phyloP scores from a whole-genome alignment of 2,113 vertebrate species.

The Sylvietta virens region DNA sequence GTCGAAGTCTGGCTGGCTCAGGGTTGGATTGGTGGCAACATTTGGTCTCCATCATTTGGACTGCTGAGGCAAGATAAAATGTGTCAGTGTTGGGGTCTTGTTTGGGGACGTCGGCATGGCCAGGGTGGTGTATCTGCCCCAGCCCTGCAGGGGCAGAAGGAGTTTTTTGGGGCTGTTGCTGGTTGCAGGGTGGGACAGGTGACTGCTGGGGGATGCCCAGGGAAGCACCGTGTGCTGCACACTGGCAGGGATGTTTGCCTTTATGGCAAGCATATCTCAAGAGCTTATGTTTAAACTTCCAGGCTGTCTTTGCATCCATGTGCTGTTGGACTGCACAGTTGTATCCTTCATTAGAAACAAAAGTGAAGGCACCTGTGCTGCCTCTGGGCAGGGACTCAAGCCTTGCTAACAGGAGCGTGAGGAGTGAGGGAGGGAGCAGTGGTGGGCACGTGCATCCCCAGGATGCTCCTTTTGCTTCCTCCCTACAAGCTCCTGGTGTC shows the following conservation, averaged over 20 bases:
- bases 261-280: neutral
- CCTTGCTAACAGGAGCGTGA: rapidly evolving
- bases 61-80: neutral
- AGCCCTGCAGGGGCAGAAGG: neutral
- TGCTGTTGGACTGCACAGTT: neutral
- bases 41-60: neutral
- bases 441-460: rapidly evolving
- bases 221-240: rapidly evolving
- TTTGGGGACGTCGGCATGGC: neutral
- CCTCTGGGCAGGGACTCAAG: neutral
- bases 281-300: neutral
- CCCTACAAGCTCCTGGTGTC: rapidly evolving
- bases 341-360: neutral
- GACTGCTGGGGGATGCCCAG: neutral
- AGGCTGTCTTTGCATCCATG: neutral
- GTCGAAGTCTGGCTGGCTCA: neutral
- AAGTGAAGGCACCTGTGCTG: neutral
- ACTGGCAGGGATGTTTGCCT: neutral
- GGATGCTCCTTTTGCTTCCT: neutral
- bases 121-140: rapidly evolving
- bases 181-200: neutral
- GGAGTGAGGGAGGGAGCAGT: neutral
- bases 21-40: neutral
- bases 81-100: rapidly evolving
- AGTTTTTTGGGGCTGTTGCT: neutral